Evolutionary conservation across 2,113 vertebrate genomes (phyloP).

Genomic region (Mionectes macconnelli): DNA sequence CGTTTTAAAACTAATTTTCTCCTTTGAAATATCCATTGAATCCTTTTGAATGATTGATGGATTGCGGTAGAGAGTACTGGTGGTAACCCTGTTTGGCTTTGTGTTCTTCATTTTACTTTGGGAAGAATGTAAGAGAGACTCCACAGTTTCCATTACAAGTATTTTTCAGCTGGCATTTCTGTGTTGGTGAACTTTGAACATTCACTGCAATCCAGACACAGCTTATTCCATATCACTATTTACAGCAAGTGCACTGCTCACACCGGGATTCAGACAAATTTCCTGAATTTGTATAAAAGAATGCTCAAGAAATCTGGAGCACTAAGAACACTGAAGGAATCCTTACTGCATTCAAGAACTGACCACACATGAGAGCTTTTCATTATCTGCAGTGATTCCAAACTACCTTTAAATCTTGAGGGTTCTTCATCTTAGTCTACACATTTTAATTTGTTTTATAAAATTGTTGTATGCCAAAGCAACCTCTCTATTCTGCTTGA

Average conservation of each 20-base stretch:
- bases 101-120: background rate
- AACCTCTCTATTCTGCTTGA: background rate
- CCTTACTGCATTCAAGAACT: background rate
- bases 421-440: background rate
- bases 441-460: background rate
- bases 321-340: background rate
- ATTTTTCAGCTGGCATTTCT: constrained; percentile 12
- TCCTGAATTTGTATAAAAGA: constrained; percentile 1
- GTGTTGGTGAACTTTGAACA: background rate
- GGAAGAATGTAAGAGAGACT: background rate
- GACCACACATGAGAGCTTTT: background rate
- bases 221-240: background rate
- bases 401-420: background rate
- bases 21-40: background rate
- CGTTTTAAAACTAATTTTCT: constrained; percentile 15
- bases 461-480: background rate
- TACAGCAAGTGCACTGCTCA: background rate
- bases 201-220: background rate
- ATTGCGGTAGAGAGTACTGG: background rate
- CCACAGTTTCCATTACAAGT: background rate
- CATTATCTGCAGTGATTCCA: background rate
- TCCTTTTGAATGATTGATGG: background rate
- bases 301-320: background rate
- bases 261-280: background rate
- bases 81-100: background rate